Evolutionary conservation across 2,797 vertebrate species (phyloP).

Genomic region (Astyanax mexicanus): DNA sequence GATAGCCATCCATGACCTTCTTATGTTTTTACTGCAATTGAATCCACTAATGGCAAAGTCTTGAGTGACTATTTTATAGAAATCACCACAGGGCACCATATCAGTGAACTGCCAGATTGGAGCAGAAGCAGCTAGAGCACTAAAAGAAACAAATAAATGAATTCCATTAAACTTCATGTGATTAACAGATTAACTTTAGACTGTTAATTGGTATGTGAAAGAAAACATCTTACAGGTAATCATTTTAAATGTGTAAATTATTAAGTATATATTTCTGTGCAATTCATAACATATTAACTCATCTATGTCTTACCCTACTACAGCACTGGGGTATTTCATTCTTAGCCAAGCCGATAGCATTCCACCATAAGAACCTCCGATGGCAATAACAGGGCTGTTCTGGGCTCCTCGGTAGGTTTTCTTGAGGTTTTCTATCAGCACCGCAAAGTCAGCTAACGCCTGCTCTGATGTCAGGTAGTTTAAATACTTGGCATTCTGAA

Average conservation of each 20-base stretch:
- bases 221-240: no score
- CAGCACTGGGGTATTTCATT: constrained; percentile 94
- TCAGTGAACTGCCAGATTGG: constrained; percentile 94
- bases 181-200: neutral
- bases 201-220: neutral
- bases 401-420: constrained; percentile 72
- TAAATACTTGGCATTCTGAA: constrained; percentile 88
- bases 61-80: constrained; percentile 86
- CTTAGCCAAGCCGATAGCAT: constrained; percentile 97
- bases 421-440: constrained; percentile 86
- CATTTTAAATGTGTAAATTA: neutral
- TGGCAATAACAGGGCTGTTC: constrained; percentile 87
- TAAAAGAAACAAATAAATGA: constrained; percentile 62
- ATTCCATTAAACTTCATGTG: no score
- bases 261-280: neutral
- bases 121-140: constrained; percentile 93
- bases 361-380: constrained; percentile 95
- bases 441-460: constrained; percentile 93
- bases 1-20: constrained; percentile 88
- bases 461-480: constrained; percentile 95
- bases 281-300: neutral
- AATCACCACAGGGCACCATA: constrained; percentile 88
- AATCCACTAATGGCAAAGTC: constrained; percentile 85
- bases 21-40: constrained; percentile 86
- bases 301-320: constrained; percentile 85